phyloP scores from a whole-genome alignment of 2,113 vertebrate genomes.

The Istiophorus platypterus region DNA sequence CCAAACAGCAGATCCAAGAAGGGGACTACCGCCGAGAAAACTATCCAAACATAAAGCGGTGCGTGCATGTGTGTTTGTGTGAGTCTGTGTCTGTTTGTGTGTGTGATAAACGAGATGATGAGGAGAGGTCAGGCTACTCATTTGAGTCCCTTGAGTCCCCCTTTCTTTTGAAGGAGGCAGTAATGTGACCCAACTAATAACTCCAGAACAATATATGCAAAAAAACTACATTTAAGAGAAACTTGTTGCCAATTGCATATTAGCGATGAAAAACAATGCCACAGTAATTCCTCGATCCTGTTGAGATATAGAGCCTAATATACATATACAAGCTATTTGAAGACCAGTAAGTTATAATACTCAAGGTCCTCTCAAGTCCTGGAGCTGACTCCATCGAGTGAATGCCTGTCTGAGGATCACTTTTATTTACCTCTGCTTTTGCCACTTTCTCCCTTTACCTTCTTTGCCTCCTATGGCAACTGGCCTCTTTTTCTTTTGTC shows the following conservation, averaged over 20 bases:
- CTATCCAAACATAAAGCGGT: slow-evolving; percentile 94
- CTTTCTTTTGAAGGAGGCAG: neutral
- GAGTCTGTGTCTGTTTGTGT: neutral
- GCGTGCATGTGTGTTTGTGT: slow-evolving; percentile 19
- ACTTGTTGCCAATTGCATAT: neutral
- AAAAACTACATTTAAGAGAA: neutral
- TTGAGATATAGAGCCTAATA: neutral
- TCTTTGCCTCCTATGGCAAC: no score
- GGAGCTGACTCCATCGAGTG: no score
- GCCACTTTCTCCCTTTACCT: no score
- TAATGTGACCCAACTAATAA: neutral
- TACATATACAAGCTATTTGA: neutral
- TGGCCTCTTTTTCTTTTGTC: no score
- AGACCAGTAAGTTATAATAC: neutral
- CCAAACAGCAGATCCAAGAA: slow-evolving; percentile 92
- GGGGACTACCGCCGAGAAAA: slow-evolving; percentile 94
- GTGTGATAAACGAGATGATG: neutral
- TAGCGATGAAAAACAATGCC: neutral
- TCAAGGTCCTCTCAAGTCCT: no score
- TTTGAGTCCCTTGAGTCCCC: neutral
- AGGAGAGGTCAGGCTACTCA: neutral
- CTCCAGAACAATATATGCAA: neutral
- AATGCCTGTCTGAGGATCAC: no score
- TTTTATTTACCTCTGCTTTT: no score
- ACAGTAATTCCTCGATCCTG: neutral